Base-by-base conservation (phyloP, 2,113 vertebrate species). In the Camelus bactrianus region DNA sequence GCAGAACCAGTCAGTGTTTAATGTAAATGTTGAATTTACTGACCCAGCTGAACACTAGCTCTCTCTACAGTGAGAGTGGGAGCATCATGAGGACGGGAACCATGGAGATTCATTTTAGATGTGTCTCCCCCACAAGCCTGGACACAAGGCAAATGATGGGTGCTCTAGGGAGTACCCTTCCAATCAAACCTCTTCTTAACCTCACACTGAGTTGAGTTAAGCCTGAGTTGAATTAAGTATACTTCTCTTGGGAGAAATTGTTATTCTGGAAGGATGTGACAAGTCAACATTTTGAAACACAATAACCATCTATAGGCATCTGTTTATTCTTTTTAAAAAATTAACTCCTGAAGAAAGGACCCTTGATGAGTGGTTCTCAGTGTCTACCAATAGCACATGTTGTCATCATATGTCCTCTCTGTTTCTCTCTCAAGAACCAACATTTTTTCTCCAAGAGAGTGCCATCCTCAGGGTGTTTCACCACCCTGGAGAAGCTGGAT, bases 351-450 rank as follows among this genome's bases (percentile, higher is more conserved):
- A 67, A 76, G 58, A 67, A 80, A 75, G 20, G 11, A 64, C 14
- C 19, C 72, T 96, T 67, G 24, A 35, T 6, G 3, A 69, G 16
- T 2, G 20, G 16, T 46, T 54, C 48, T 64, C 19, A 24, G 38
- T 17, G 28, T 75, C n/a, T 60, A n/a, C 70, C 54, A 19, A 70
- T 54, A 87, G 86, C 5, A 14, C 22, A 52, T 0, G 1, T 22
- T n/a, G 19, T 76, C 42, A 42, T 54, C 46, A 8, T 48, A 26
- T 75, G 90, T 85, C 58, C 89, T 65, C 50, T 67, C 13, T 58
- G 32, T 69, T 82, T 86, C 46, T 94, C 26, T 73, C 79, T 92
- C 89, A 93, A 94, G 56, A 88, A 82, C 0, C 19, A 50, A 56
- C 48, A 19, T 48, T 75, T 58, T 7, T 20, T 7, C n/a, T 12